These are phyloP conservation scores for Patella caerulea DNA, from an alignment of 2,888 invertebrate genomes.

Conservation along the genomic window DNA sequence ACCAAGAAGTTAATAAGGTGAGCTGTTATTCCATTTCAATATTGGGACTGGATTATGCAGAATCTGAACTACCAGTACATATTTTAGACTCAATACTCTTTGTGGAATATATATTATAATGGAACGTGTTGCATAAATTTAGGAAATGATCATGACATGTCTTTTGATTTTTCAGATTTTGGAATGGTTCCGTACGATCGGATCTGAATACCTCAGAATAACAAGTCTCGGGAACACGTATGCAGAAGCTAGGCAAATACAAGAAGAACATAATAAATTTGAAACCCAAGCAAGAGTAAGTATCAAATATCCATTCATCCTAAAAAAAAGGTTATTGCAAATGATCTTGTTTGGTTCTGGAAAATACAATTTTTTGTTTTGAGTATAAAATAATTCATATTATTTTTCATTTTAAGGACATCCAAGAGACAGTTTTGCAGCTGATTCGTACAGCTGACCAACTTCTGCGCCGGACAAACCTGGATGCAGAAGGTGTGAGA, in stretches of 20 bases:
- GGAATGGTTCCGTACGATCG: constrained; percentile 68
- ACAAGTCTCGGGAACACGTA: constrained; percentile 82
- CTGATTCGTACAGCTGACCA: constrained; percentile 85
- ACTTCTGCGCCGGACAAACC: constrained; percentile 80
- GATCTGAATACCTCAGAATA: constrained; percentile 67
- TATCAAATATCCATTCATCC: background rate
- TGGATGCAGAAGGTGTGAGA: constrained; percentile 73
- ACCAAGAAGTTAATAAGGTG: constrained; percentile 78
- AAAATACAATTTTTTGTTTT: too few species aligned
- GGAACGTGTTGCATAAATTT: background rate
- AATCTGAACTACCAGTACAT: background rate
- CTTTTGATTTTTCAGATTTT: constrained; percentile 53
- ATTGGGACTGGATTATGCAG: too few species aligned
- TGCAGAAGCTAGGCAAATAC: constrained; percentile 78
- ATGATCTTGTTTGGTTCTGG: too few species aligned
- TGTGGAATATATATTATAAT: background rate
- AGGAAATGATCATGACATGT: background rate
- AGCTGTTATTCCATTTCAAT: background rate
- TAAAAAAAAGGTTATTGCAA: too few species aligned
- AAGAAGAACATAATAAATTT: constrained; percentile 80
- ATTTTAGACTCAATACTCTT: too few species aligned
- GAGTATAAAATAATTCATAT: too few species aligned
- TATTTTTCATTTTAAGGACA: constrained; percentile 71
- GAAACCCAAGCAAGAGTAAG: constrained; percentile 80
- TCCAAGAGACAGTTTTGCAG: constrained; percentile 83